Conservation (phyloP, 92 coral and sea anemone species). For the Pocillopora grandis region DNA sequence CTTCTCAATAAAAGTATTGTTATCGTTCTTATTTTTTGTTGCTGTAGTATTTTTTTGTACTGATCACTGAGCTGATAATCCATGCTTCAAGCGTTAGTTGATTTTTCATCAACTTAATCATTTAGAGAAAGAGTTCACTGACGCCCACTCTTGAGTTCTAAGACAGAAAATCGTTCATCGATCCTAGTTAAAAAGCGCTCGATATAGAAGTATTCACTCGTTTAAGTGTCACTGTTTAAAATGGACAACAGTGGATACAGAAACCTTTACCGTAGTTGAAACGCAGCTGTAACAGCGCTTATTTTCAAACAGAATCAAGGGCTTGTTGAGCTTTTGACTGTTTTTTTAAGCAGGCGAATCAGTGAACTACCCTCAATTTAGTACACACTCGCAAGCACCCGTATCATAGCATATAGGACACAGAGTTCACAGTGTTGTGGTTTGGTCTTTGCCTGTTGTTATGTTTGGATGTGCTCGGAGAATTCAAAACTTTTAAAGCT, state of each 20-base stretch:
- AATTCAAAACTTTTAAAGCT: no score
- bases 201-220: constrained; percentile 2
- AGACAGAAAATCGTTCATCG: not conserved
- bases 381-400: constrained; percentile 8
- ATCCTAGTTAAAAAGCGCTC: not conserved
- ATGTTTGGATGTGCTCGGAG: no score
- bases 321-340: not conserved
- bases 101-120: constrained; percentile 4
- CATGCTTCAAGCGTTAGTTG: constrained; percentile 2
- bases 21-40: not conserved
- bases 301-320: not conserved
- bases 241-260: constrained; percentile 8
- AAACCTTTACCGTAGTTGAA: constrained; percentile 2
- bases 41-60: not conserved
- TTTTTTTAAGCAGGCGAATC: constrained; percentile 11
- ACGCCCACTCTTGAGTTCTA: not conserved
- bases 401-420: not conserved
- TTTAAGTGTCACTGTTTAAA: constrained; percentile 11
- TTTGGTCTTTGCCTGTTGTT: no score
- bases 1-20: not conserved
- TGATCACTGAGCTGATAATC: not conserved
- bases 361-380: constrained; percentile 7
- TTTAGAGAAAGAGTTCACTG: constrained; percentile 9
- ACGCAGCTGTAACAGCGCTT: constrained; percentile 13
- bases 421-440: no score